Conservation (phyloP, 1,140 invertebrate genomes). For the Cardiocondyla obscurior region DNA sequence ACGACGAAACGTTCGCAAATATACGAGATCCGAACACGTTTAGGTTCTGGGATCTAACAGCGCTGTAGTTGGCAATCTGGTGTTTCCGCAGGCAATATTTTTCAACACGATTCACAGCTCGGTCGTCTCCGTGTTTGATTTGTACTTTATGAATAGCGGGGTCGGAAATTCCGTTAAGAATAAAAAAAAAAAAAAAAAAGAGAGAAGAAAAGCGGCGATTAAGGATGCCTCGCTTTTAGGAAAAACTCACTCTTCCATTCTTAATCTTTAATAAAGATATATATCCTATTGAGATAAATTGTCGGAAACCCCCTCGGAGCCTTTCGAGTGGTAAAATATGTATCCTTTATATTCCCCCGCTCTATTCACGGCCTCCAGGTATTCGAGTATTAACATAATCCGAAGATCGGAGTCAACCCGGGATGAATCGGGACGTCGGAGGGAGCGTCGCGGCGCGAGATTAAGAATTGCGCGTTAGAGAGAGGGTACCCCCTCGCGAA, state of each 20-base stretch:
- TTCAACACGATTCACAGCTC: neutral
- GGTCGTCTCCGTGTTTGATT: neutral
- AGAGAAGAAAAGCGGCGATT: neutral
- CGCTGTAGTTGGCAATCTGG: too few relatives aligned
- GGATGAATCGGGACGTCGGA: conserved; percentile 31
- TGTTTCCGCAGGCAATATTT: neutral
- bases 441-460: conserved; percentile 43
- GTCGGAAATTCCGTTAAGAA: neutral
- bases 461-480: conserved; percentile 66
- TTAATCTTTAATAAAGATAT: neutral
- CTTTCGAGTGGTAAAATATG: neutral
- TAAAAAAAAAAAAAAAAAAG: too few relatives aligned
- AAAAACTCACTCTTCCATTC: neutral
- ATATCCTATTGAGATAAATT: neutral
- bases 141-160: neutral
- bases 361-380: neutral
- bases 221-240: neutral
- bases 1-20: neutral
- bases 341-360: neutral
- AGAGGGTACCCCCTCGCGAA: conserved; percentile 53
- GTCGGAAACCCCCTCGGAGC: neutral
- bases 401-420: neutral
- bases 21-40: conserved; percentile 6
- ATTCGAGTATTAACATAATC: conserved; percentile 1
- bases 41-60: too few relatives aligned